phyloP scores from a whole-genome alignment of 2,888 invertebrate genomes.

The Hofmannophila pseudospretella region DNA sequence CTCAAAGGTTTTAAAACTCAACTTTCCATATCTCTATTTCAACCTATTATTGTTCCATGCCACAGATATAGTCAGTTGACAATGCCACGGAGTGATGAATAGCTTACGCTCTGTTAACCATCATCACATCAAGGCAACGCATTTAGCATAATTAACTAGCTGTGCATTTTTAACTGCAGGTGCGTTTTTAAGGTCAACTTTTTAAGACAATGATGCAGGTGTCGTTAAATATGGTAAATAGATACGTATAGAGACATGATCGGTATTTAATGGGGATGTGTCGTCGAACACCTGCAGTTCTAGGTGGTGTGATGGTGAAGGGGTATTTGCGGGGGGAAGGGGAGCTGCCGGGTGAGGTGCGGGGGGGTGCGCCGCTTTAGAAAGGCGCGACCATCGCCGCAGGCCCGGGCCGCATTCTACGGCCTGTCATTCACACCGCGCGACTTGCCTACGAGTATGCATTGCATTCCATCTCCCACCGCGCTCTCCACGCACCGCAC shows the following conservation, averaged over 20 bases:
- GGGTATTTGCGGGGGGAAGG: slow-evolving; percentile 37
- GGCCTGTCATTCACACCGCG: slow-evolving; percentile 77
- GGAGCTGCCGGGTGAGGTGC: slow-evolving; percentile 30
- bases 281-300: slow-evolving; percentile 68
- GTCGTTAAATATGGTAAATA: slow-evolving; percentile 68
- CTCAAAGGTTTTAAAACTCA: too few species aligned
- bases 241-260: slow-evolving; percentile 71
- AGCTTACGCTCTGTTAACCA: slow-evolving; percentile 12
- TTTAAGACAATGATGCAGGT: slow-evolving; percentile 70
- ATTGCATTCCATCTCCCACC: slow-evolving; percentile 74
- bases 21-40: too few species aligned
- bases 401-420: slow-evolving; percentile 77
- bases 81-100: slow-evolving; percentile 4
- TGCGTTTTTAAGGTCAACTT: slow-evolving; percentile 61
- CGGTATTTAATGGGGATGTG: slow-evolving; percentile 76
- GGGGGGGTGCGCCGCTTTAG: slow-evolving; percentile 72
- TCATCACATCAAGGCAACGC: slow-evolving; percentile 30
- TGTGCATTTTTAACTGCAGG: slow-evolving; percentile 44
- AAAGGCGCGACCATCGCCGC: slow-evolving; percentile 78
- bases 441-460: slow-evolving; percentile 68
- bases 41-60: too few species aligned
- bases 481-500: slow-evolving; percentile 55
- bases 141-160: slow-evolving; percentile 46
- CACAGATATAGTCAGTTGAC: background rate
- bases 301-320: slow-evolving; percentile 41